These are phyloP conservation scores for Amblyjoppa proteus DNA, from an alignment of 2,888 invertebrate species.

Conservation along the genomic window DNA sequence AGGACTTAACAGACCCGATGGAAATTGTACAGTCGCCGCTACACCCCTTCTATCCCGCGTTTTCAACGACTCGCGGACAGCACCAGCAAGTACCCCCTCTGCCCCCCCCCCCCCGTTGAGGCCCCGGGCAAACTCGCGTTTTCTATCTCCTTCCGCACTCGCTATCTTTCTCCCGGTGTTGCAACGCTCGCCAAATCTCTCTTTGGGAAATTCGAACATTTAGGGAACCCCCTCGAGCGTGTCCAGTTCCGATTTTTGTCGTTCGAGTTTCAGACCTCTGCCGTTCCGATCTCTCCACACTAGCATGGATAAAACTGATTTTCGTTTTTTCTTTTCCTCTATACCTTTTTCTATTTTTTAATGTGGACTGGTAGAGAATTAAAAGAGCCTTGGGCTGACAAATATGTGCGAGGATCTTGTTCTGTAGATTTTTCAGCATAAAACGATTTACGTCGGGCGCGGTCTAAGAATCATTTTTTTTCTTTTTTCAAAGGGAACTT, in stretches of 20 bases:
- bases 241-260: conserved; percentile 28
- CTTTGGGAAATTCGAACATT: conserved; percentile 41
- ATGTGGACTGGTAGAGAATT: background rate
- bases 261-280: conserved; percentile 7
- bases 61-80: conserved; percentile 60
- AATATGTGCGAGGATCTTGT: background rate
- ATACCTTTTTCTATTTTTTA: background rate
- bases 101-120: conserved; percentile 13
- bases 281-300: background rate
- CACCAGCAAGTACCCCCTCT: conserved; percentile 12
- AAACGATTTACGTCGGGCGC: background rate
- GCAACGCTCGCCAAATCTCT: conserved; percentile 47
- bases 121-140: conserved; percentile 58
- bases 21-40: conserved; percentile 80
- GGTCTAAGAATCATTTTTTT: background rate
- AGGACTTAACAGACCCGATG: conserved; percentile 82
- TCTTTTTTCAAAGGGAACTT: background rate
- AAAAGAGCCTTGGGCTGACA: background rate
- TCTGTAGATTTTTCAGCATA: background rate
- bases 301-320: background rate
- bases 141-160: conserved; percentile 44
- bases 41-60: conserved; percentile 33
- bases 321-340: conserved; percentile 1
- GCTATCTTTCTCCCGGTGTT: conserved; percentile 25
- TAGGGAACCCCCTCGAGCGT: conserved; percentile 33